Evolutionary conservation across 2,113 vertebrate species (phyloP), one percentile per base, ranked within the genome.

Genomic region (Dicentrarchus labrax): DNA sequence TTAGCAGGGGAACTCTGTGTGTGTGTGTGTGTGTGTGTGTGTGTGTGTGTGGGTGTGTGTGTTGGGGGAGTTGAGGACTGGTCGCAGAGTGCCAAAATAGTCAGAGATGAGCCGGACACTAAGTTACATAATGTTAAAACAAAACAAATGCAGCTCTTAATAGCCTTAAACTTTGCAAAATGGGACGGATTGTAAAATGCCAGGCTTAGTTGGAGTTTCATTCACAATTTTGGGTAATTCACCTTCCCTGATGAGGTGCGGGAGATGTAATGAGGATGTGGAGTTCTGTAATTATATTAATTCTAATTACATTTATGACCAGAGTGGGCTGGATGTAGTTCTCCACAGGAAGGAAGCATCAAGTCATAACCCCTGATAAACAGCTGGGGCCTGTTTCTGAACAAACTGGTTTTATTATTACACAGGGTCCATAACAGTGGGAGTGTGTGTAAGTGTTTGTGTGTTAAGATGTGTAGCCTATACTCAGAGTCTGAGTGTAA

Each of bases 71-170:
- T 41, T 65, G 10, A 61, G 47, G 54, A 21, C 39, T 13, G 21
- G 16, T 72, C 39, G 66, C 54, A 84, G 81, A 68, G 75, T 30
- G 79, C 24, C 66, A 56, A 24, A 38, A 47, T 60, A 54, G 60
- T 50, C 45, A n/a, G 16, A 48, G 38, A 56, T 5, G 1, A 51
- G 30, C 11, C 10, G 13, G 39, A 24, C 50, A 68, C 53, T 8
- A 13, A 78, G 76, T 81, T 82, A 41, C 21, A 21, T 65, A 62
- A 78, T 39, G 50, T 59, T 59, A 16, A 68, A 60, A 51, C 9
- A 56, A 64, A 39, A 38, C 54, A 80, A 47, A 66, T 12, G 69
- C 36, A 30, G 60, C 38, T 72, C 45, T 2, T 8, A 61, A 73
- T 24, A 45, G 41, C 8, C 12, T 30, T 66, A 6, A 21, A n/a